A percentile compares a stretch with the other conserved stretches of the same genome.
Evolutionary conservation across 2,888 invertebrate species (phyloP).

Genomic region (Nemapogon koenigi): DNA sequence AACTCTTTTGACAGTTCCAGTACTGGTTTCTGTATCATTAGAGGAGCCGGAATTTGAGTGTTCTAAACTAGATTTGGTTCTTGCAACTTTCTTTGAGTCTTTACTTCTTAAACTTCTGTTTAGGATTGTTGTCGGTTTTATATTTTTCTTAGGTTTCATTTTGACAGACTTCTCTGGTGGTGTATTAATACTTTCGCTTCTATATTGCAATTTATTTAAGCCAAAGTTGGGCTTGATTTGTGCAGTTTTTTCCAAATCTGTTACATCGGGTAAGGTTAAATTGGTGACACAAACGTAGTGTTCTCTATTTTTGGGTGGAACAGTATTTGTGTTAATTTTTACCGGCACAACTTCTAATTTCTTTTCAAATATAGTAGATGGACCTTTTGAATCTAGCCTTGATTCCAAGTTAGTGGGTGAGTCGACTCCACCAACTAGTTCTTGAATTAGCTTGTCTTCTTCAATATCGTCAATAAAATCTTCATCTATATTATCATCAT

Average conservation of each 20-base stretch:
- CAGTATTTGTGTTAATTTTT: slow-evolving; percentile 36
- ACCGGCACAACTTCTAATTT: slow-evolving; percentile 54
- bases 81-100: slow-evolving; percentile 24
- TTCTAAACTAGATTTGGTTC: slow-evolving; percentile 37
- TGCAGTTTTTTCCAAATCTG: slow-evolving; percentile 41
- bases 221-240: slow-evolving; percentile 53
- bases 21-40: slow-evolving; percentile 59
- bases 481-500: slow-evolving; percentile 30
- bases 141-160: slow-evolving; percentile 37
- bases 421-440: slow-evolving; percentile 50
- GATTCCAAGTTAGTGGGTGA: slow-evolving; percentile 40
- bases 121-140: slow-evolving; percentile 34
- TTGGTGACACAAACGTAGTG: slow-evolving; percentile 48
- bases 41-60: slow-evolving; percentile 67
- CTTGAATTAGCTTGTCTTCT: slow-evolving; percentile 51
- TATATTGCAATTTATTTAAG: slow-evolving; percentile 43
- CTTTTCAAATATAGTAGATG: slow-evolving; percentile 42
- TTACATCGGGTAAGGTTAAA: slow-evolving; percentile 40
- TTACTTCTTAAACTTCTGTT: slow-evolving; percentile 28
- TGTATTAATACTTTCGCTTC: slow-evolving; percentile 49
- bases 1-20: slow-evolving; percentile 50
- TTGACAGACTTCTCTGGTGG: slow-evolving; percentile 51
- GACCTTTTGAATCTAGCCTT: slow-evolving; percentile 49
- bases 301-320: slow-evolving; percentile 33
- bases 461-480: slow-evolving; percentile 36